These are phyloP conservation scores for Acronicta psi DNA, from an alignment of 2,888 invertebrate species.

Conservation along the genomic window DNA sequence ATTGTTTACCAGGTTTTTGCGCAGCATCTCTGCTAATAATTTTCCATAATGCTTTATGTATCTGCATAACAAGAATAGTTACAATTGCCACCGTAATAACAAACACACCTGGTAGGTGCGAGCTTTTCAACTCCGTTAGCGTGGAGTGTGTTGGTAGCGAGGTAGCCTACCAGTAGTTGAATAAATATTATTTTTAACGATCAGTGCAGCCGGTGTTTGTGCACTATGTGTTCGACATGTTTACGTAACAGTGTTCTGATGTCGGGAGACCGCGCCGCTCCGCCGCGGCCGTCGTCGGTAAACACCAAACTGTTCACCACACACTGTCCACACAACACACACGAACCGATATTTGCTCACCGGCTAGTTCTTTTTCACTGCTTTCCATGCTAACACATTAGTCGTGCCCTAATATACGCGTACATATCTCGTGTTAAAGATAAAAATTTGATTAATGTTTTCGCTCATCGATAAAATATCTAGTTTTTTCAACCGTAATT, in stretches of 20 bases:
- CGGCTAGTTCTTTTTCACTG: constrained; percentile 63
- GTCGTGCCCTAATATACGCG: constrained; percentile 36
- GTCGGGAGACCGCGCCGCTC: constrained; percentile 60
- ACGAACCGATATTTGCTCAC: constrained; percentile 71
- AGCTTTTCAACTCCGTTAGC: constrained; percentile 48
- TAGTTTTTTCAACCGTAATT: constrained; percentile 41
- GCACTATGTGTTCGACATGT: constrained; percentile 76
- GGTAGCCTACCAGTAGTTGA: constrained; percentile 71
- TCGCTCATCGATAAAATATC: constrained; percentile 37
- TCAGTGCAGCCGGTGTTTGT: constrained; percentile 84
- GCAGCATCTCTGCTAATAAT: constrained; percentile 68
- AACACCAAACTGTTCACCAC: constrained; percentile 68
- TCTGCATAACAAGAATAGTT: constrained; percentile 58
- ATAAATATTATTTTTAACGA: constrained; percentile 88
- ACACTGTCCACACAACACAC: constrained; percentile 76
- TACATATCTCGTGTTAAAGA: constrained; percentile 29
- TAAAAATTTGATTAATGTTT: constrained; percentile 44
- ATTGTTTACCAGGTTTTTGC: constrained; percentile 74
- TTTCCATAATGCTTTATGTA: constrained; percentile 68
- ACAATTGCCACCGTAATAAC: constrained; percentile 50
- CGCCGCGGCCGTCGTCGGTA: constrained; percentile 54
- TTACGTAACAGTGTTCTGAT: constrained; percentile 83
- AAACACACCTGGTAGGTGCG: constrained; percentile 46
- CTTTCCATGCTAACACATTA: constrained; percentile 46
- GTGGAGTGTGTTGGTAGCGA: constrained; percentile 45